Percentiles rank a stretch among this genome's conserved stretches.
These are phyloP conservation scores for Tichodroma muraria DNA, from an alignment of 2,113 vertebrate genomes.

Conservation along the genomic window DNA sequence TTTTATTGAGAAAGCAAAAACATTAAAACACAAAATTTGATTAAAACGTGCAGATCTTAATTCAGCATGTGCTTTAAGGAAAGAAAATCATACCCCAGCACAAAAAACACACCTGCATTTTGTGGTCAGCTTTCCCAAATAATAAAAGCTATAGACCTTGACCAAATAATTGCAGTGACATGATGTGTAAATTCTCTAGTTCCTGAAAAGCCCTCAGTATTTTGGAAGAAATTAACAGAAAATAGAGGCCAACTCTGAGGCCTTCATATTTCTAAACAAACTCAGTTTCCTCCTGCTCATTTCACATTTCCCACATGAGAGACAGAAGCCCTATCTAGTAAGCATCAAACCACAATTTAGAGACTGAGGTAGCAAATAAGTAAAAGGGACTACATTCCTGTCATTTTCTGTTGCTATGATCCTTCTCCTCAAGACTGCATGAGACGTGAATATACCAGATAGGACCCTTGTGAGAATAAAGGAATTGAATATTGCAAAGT, in stretches of 20 bases:
- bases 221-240: neutral
- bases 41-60: neutral
- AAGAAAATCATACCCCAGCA: neutral
- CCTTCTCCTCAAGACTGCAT: neutral
- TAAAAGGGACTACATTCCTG: neutral
- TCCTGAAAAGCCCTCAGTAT: neutral
- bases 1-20: neutral
- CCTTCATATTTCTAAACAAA: neutral
- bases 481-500: constrained; percentile 44
- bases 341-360: neutral
- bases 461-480: constrained; percentile 47
- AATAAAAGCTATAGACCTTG: neutral
- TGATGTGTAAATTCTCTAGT: neutral
- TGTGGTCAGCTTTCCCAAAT: neutral
- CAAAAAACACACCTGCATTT: neutral
- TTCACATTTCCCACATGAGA: neutral
- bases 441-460: constrained; percentile 10
- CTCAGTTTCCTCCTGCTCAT: neutral
- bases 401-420: neutral
- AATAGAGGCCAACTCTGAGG: neutral
- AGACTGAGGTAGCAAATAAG: neutral
- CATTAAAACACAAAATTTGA: neutral
- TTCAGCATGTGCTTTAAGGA: neutral
- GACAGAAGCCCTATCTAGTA: neutral
- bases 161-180: neutral